Evolutionary conservation across 1,140 invertebrate species (phyloP), one percentile per base, ranked within the genome.

Genomic region (Drosophila burlai): DNA sequence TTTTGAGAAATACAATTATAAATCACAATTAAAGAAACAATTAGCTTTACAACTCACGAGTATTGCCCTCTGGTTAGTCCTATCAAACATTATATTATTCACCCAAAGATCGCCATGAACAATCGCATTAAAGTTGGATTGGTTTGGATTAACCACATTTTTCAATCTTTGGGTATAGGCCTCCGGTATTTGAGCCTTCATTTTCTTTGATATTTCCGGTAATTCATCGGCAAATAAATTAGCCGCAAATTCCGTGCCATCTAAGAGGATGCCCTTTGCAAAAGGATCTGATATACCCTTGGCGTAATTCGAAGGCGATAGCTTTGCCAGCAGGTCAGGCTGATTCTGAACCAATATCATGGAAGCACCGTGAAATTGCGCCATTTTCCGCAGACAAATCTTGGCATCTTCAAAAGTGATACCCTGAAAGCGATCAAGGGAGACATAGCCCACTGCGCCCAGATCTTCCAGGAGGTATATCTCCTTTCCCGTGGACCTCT

Each of bases 71-170:
- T 86, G 85, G 64, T 76, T 80, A 47, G 94, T 94, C 18, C 91
- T 92, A 57, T 84, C 71, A 77, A 96, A 95, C 59, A 96, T 80
- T 81, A 95, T 94, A 77, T 96, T 96, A 75, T 96, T 96, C 0
- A 94, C 78, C 95, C 95, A 96, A 6, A 93, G 93, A 84, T 96
- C 95, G 16, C 95, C 95, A 62, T 96, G 95, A 58, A 94, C 94
- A 31, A 96, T 92, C 3, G 95, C 95, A 43, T 94, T 93, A 65
- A 82, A 66, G 13, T 0, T 60, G 24, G 40, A 71, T n/a, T 79
- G 77, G 8, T 71, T 61, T 2, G 81, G 54, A 63, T 75, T 26
- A 8, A 92, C 81, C 6, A 85, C 40, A 43, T 49, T 18, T 16
- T 36, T 13, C 3, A 92, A 74, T 18, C 63, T 64, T 10, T 43